phyloP scores from a whole-genome alignment of 2,888 invertebrate species.

The Apamea monoglypha region DNA sequence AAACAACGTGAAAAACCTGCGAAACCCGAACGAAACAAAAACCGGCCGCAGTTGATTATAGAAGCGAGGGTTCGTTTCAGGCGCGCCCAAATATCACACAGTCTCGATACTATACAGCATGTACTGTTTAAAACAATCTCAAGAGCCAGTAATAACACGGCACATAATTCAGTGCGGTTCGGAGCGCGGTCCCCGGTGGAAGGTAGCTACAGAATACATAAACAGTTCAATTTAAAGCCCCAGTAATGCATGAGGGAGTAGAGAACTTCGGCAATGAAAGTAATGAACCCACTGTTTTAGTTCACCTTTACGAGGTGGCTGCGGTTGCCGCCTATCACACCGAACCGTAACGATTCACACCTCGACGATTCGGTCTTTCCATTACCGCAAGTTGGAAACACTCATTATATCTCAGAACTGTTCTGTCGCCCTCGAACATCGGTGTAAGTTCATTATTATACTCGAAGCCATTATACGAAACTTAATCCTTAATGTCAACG shows the following conservation, averaged over 20 bases:
- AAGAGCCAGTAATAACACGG: slow-evolving; percentile 58
- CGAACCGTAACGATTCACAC: slow-evolving; percentile 62
- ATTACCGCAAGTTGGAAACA: slow-evolving; percentile 57
- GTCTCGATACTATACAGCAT: slow-evolving; percentile 44
- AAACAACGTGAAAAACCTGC: slow-evolving; percentile 16
- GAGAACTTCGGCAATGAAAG: slow-evolving; percentile 74
- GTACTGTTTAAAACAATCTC: slow-evolving; percentile 63
- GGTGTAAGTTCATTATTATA: slow-evolving; percentile 44
- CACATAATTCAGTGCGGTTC: slow-evolving; percentile 65
- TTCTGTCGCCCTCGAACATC: slow-evolving; percentile 31
- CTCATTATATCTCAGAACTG: slow-evolving; percentile 42
- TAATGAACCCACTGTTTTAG: slow-evolving; percentile 75
- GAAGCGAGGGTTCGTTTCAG: neutral
- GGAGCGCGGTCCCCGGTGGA: slow-evolving; percentile 62
- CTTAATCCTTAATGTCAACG: slow-evolving; percentile 39
- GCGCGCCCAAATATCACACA: slow-evolving; percentile 27
- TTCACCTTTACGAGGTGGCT: slow-evolving; percentile 73
- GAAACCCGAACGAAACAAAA: slow-evolving; percentile 2
- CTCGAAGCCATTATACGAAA: slow-evolving; percentile 44
- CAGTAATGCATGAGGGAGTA: slow-evolving; percentile 72
- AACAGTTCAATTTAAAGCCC: slow-evolving; percentile 80
- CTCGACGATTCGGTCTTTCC: slow-evolving; percentile 53
- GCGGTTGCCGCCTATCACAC: slow-evolving; percentile 68
- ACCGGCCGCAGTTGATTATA: neutral
- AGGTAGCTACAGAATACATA: slow-evolving; percentile 75